A percentile compares a stretch with the other conserved stretches of the same genome.
These are phyloP conservation scores for Anguilla pacifica DNA, from an alignment of 2,797 vertebrate species.

Conservation along the genomic window DNA sequence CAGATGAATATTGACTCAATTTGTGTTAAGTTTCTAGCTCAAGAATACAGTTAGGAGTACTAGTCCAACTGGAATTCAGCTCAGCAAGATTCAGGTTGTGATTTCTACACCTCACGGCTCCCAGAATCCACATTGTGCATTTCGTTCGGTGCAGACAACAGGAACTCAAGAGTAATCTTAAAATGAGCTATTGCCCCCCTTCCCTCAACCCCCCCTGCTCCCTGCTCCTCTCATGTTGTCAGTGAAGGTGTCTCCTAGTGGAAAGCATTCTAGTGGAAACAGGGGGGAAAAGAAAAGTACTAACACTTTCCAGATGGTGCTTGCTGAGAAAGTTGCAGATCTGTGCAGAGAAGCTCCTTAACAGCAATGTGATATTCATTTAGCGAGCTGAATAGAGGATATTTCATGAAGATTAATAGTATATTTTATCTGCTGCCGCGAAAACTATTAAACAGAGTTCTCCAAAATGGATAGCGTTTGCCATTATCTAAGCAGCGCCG, in stretches of 20 bases:
- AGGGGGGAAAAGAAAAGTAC: constrained; percentile 25
- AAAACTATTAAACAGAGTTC: constrained; percentile 29
- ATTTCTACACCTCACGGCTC: neutral
- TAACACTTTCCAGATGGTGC: constrained; percentile 62
- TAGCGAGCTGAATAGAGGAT: constrained; percentile 39
- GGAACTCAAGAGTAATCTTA: neutral
- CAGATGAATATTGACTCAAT: neutral
- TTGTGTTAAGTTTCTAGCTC: neutral
- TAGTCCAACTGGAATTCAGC: neutral
- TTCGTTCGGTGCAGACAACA: neutral
- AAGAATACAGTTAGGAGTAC: neutral
- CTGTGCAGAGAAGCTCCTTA: constrained; percentile 39
- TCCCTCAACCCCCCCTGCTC: no score
- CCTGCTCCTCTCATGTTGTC: constrained; percentile 42
- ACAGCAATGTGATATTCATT: constrained; percentile 52
- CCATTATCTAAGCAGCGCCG: constrained; percentile 14
- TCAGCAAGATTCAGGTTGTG: neutral
- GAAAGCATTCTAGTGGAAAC: constrained; percentile 46
- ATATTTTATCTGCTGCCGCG: constrained; percentile 20
- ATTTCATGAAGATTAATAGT: constrained; percentile 45
- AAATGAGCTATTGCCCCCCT: neutral
- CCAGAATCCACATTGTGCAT: neutral
- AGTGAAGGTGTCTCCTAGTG: constrained; percentile 39
- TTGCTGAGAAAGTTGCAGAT: constrained; percentile 41
- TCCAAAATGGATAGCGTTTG: constrained; percentile 18